Evolutionary conservation across 2,888 invertebrate genomes (phyloP).

Genomic region (Lasius platythorax): DNA sequence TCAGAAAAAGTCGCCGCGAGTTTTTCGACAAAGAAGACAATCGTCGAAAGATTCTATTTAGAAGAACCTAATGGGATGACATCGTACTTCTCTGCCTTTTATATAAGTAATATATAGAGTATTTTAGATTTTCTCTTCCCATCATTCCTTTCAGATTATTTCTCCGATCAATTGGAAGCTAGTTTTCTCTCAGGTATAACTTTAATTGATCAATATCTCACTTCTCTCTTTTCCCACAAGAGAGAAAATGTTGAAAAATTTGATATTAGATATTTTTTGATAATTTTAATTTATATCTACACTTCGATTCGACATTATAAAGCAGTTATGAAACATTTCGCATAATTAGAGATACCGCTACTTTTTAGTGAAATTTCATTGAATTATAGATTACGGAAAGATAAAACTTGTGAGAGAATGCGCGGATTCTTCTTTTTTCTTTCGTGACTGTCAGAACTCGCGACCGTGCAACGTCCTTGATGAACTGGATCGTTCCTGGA

Average conservation of each 20-base stretch:
- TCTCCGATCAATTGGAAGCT: background rate
- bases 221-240: background rate
- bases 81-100: slow-evolving; percentile 25
- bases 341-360: background rate
- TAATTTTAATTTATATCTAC: background rate
- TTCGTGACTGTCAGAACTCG: background rate
- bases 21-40: slow-evolving; percentile 13
- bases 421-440: background rate
- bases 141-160: background rate
- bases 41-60: slow-evolving; percentile 42
- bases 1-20: slow-evolving; percentile 29
- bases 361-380: background rate
- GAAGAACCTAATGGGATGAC: slow-evolving; percentile 33
- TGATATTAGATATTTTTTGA: background rate
- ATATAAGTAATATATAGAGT: slow-evolving; percentile 28
- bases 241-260: background rate
- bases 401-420: background rate
- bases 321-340: background rate
- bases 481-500: background rate
- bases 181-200: background rate
- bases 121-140: background rate
- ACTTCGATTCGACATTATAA: background rate
- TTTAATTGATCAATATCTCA: background rate
- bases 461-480: background rate
- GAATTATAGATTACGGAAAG: background rate